Base-by-base conservation (phyloP, 2,888 invertebrate genomes). In the Metopia argyrocephala region DNA sequence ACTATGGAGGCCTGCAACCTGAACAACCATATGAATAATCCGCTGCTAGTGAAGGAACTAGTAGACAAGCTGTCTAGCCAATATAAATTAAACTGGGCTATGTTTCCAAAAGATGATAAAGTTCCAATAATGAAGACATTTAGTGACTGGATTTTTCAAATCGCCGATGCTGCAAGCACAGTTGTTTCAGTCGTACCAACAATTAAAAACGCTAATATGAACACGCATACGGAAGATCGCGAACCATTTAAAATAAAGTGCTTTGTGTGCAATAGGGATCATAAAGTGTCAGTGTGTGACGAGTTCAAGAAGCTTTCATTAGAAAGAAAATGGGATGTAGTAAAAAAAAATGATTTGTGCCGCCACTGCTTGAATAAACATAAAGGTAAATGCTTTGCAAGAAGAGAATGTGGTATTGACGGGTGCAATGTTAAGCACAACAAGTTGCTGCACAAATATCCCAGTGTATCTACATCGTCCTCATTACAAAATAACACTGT, bases 111-210 rank as follows among this genome's bases (percentile, higher is more conserved):
- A 69, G 62, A 69, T 18, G 57, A 66, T n/a, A 28, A 18, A 9
- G 52, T 69, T 3, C 76, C 76, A 46, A 69, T 68, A 46, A 52
- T 74, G 25, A 81, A 78, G 56, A 64, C 38, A 2, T 79, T 83
- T 20, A 84, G 78, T 23, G 71, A 81, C 6, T 83, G 81, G 82
- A 31, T 83, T 5, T 79, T 73, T 54, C n/a, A 64, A 21, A 59
- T 82, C 4, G 84, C 84, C 27, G 82, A 84, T 48, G 78, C 78
- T 21, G 82, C 83, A 4, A 78, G 76, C 45, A 52, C 52, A 9
- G 82, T 82, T 3, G 50, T 64, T 5, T 66, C 74, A 28, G 59
- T 71, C 12, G 31, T 50, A 38, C 52, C 65, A 45, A 21, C 3
- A 5, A 75, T 56, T 20, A 66, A 25, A 28, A 74, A 46, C n/a